Percentiles rank a stretch among this genome's conserved stretches.
These are phyloP conservation scores for Triplophysa bombifrons DNA, from an alignment of 2,797 vertebrate species.

Conservation along the genomic window DNA sequence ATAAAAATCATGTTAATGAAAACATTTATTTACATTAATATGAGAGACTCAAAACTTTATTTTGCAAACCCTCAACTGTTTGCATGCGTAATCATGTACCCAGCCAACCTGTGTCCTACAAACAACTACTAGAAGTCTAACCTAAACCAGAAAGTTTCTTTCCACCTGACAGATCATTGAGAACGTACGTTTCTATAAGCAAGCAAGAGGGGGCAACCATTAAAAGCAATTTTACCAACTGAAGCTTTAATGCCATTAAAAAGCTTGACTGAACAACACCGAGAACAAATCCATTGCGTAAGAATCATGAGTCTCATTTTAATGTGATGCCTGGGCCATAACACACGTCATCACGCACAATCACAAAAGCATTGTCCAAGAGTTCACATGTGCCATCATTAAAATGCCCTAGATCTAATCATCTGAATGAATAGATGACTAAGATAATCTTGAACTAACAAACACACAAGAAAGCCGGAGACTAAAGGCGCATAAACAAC, in stretches of 20 bases:
- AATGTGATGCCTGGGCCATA: constrained; percentile 12
- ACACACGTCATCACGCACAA: constrained; percentile 31
- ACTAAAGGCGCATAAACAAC: neutral
- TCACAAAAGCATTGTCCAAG: neutral
- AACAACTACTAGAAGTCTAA: neutral
- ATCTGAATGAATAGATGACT: constrained; percentile 1
- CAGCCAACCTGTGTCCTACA: neutral
- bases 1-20: no score
- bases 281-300: constrained; percentile 1
- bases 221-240: constrained; percentile 15
- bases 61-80: neutral
- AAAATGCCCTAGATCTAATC: neutral
- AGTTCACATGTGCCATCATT: neutral
- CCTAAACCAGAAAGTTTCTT: neutral
- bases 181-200: neutral
- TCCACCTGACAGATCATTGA: neutral
- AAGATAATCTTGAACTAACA: neutral
- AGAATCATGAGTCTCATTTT: constrained; percentile 34
- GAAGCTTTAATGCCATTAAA: constrained; percentile 15
- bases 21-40: no score
- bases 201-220: neutral
- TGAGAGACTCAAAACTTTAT: neutral
- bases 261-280: constrained; percentile 9
- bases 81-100: neutral
- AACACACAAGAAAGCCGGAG: neutral